Percentiles rank a stretch among this genome's conserved stretches.
Conservation (phyloP, 2,888 invertebrate species). For the Ochropleura leucogaster region DNA sequence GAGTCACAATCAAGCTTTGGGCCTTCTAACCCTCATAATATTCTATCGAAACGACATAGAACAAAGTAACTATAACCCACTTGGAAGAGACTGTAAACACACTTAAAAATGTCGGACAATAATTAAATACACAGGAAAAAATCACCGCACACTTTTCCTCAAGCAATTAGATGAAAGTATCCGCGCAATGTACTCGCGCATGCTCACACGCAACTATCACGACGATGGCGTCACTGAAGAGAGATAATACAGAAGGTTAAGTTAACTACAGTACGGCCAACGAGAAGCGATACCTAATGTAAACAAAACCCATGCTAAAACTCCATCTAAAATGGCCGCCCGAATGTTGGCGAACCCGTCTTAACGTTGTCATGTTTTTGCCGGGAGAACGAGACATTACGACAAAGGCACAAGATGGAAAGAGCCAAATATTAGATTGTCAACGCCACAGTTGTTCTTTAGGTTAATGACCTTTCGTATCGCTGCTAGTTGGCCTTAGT, state of each 20-base stretch:
- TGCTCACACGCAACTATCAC: slow-evolving; percentile 48
- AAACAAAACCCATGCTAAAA: too few species aligned
- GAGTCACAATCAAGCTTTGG: background rate
- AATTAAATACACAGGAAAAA: slow-evolving; percentile 35
- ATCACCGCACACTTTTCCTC: slow-evolving; percentile 48
- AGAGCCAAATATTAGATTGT: too few species aligned
- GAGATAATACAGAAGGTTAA: slow-evolving; percentile 5
- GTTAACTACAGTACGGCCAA: too few species aligned
- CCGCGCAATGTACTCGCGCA: slow-evolving; percentile 25
- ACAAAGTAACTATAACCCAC: background rate
- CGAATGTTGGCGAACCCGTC: too few species aligned
- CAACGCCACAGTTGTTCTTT: too few species aligned
- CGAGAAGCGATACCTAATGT: too few species aligned
- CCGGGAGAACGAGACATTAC: too few species aligned
- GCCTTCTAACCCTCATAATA: background rate
- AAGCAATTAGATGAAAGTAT: slow-evolving; percentile 56
- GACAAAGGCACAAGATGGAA: too few species aligned
- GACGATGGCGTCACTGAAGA: background rate
- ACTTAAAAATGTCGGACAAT: slow-evolving; percentile 10
- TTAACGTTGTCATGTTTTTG: too few species aligned
- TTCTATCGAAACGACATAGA: background rate
- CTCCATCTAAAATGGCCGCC: too few species aligned
- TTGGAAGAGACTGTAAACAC: slow-evolving; percentile 1
- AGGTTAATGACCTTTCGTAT: too few species aligned
- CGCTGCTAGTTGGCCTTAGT: too few species aligned